Conservation (phyloP, 2,113 vertebrate genomes). For the Actinemys pallida region DNA sequence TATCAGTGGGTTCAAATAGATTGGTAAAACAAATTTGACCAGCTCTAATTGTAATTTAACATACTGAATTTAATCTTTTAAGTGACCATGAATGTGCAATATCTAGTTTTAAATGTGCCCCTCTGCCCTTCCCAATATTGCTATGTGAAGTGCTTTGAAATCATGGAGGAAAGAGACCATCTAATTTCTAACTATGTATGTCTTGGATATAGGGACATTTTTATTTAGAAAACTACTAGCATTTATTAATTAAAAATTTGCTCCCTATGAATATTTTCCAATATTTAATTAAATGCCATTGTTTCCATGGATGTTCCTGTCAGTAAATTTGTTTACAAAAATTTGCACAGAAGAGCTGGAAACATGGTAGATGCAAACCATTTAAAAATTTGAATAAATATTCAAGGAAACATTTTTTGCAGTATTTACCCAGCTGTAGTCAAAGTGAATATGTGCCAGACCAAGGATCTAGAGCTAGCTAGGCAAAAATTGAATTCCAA, state of each 20-base stretch:
- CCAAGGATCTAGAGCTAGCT: constrained; percentile 53
- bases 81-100: not conserved
- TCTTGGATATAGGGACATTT: not conserved
- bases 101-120: not conserved
- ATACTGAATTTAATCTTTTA: constrained; percentile 6
- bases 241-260: not conserved
- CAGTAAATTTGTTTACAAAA: not conserved
- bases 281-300: constrained; percentile 24
- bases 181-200: not conserved
- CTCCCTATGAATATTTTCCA: not conserved
- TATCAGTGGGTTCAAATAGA: not conserved
- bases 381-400: constrained; percentile 2
- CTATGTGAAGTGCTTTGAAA: not conserved
- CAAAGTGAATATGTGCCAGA: constrained; percentile 45
- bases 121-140: not conserved
- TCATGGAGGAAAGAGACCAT: not conserved
- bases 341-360: constrained; percentile 3
- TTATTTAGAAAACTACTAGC: not conserved
- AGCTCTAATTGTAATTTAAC: constrained; percentile 15
- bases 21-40: not conserved
- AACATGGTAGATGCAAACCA: constrained; percentile 30
- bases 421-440: constrained; percentile 41
- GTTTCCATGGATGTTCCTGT: constrained; percentile 34
- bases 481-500: constrained; percentile 9
- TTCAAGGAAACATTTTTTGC: constrained; percentile 36